phyloP scores from a whole-genome alignment of 2,888 invertebrate genomes.

The Itoplectis maculator region DNA sequence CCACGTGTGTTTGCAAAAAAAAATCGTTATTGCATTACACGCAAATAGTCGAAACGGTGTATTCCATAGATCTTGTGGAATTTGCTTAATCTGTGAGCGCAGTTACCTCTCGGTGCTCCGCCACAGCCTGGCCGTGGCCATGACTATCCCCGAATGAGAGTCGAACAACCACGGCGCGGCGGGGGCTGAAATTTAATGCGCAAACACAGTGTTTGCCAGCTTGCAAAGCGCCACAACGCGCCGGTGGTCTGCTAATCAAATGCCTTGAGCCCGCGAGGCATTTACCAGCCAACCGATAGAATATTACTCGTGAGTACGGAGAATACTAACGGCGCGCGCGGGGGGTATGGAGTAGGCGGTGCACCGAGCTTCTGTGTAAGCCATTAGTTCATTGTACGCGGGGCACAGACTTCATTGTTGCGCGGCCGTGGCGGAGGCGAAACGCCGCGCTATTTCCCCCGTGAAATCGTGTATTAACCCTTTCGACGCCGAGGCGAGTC shows the following conservation, averaged over 20 bases:
- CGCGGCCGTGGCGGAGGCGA: background rate
- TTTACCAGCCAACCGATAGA: constrained; percentile 57
- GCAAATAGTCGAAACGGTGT: background rate
- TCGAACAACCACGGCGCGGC: constrained; percentile 31
- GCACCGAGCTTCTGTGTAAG: constrained; percentile 13
- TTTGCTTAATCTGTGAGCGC: constrained; percentile 13
- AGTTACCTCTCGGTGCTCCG: background rate
- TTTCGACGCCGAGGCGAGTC: background rate
- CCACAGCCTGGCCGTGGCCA: background rate
- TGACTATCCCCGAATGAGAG: constrained; percentile 41
- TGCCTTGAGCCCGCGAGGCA: constrained; percentile 61
- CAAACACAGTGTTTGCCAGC: constrained; percentile 64
- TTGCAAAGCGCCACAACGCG: constrained; percentile 57
- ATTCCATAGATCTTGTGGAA: constrained; percentile 22
- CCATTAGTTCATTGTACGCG: constrained; percentile 18
- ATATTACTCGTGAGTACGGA: constrained; percentile 48
- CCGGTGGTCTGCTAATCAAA: constrained; percentile 61
- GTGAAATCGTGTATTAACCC: background rate
- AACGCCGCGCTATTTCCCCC: background rate
- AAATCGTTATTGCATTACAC: background rate
- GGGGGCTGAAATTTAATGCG: constrained; percentile 64
- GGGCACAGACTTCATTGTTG: constrained; percentile 22
- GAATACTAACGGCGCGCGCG: background rate
- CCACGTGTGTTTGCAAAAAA: background rate
- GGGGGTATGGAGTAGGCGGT: background rate